Evolutionary conservation across 1,140 invertebrate species (phyloP), one percentile per base, ranked within the genome.

Genomic region (Ceratoteleas bidentatus): DNA sequence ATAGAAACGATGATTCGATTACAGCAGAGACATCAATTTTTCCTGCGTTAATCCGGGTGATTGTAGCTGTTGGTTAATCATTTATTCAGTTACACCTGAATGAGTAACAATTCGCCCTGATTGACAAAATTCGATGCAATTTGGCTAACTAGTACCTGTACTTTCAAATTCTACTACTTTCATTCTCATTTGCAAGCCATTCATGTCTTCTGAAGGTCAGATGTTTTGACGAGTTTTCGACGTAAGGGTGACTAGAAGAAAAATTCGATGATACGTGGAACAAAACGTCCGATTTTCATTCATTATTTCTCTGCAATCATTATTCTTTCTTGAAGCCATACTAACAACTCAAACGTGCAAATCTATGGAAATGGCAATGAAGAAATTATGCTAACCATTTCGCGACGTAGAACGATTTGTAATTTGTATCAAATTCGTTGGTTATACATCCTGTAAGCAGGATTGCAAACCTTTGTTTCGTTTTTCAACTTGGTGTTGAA

Each of bases 301-400:
- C 56, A 60, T 61, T 61, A 9, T 61, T 47, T 61, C 43, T 49
- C 36, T 50, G 15, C 49, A 24, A 36, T 58, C 32, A 15, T 58
- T 16, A 40, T 56, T 38, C 53, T 79, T 65, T 65, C 10, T 36
- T 34, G 50, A 70, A 40, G 45, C 36, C 11, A 58, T 13, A 70
- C 54, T 81, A 81, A 70, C 66, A 53, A 11, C 62, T 38, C 8
- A 65, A 40, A 40, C 6, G 38, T 49, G 43, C 32, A 60, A 74
- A 57, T 74, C 14, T 11, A 34, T 8, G 6, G 14, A 34, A 34
- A 6, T 50, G 24, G 6, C n/a, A 58, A 57, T 64, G 43, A 53
- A 33, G 10, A 52, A 62, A 69, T 77, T 56, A 54, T 66, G 52
- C 45, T 57, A 49, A 56, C 43, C n/a, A 65, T 74, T 73, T 73